Conservation (phyloP, 2,888 invertebrate genomes). For the Pristionchus japonicus region DNA sequence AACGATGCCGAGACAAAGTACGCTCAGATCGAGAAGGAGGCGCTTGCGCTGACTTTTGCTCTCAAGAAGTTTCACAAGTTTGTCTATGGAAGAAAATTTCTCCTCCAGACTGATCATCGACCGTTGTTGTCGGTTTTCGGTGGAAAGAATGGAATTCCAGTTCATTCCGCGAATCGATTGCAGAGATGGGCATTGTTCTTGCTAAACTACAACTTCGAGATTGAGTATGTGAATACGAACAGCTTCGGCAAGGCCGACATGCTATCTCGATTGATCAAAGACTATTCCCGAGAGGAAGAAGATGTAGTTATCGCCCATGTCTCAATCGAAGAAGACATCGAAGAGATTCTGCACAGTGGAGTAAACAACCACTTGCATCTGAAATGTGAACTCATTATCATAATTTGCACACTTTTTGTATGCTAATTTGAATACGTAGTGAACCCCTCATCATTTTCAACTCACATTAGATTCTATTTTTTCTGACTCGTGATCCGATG, state of each 20-base stretch:
- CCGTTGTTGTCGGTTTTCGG: slow-evolving; percentile 76
- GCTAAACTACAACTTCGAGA: slow-evolving; percentile 75
- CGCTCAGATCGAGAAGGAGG: slow-evolving; percentile 77
- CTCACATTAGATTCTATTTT: too few relatives aligned
- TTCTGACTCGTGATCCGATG: too few relatives aligned
- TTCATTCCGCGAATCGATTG: slow-evolving; percentile 65
- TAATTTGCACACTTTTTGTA: too few relatives aligned
- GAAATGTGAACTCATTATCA: too few relatives aligned
- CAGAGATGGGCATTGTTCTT: slow-evolving; percentile 77
- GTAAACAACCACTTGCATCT: too few relatives aligned
- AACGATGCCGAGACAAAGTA: slow-evolving; percentile 75
- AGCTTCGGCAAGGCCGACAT: slow-evolving; percentile 50
- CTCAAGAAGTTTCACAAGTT: slow-evolving; percentile 76
- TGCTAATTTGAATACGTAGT: too few relatives aligned
- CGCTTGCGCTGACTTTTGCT: slow-evolving; percentile 74
- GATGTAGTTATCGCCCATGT: background rate
- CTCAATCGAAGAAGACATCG: background rate
- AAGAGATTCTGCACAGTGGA: background rate
- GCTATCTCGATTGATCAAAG: background rate
- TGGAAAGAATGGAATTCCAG: slow-evolving; percentile 50
- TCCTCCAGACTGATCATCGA: slow-evolving; percentile 77
- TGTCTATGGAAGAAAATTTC: slow-evolving; percentile 74
- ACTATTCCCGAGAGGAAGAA: background rate
- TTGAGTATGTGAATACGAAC: slow-evolving; percentile 76
- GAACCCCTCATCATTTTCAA: too few relatives aligned